Evolutionary conservation across 2,113 vertebrate genomes (phyloP).

Genomic region (Mus pahari): DNA sequence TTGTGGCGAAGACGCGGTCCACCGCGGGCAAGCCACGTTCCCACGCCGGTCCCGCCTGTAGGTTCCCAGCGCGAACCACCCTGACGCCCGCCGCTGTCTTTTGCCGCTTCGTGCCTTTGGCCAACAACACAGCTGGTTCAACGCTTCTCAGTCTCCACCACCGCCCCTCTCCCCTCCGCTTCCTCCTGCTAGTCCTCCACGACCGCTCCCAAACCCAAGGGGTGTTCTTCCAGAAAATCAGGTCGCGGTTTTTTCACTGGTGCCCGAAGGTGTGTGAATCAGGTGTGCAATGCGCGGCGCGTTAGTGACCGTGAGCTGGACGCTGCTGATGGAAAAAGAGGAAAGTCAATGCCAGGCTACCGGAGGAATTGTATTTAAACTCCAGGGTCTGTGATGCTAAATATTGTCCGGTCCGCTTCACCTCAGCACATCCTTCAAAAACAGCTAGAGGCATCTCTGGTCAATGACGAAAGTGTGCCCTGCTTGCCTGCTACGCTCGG

Average conservation of each 20-base stretch:
- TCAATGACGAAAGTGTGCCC: neutral
- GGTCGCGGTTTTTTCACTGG: slow-evolving; percentile 73
- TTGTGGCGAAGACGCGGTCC: slow-evolving; percentile 90
- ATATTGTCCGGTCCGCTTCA: neutral
- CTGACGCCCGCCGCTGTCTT: neutral
- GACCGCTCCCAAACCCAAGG: slow-evolving; percentile 32
- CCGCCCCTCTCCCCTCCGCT: slow-evolving; percentile 17
- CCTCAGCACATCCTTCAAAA: neutral
- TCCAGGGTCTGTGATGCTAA: slow-evolving; percentile 33
- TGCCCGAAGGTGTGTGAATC: slow-evolving; percentile 66
- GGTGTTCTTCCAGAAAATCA: slow-evolving; percentile 63
- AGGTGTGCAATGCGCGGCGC: slow-evolving; percentile 56
- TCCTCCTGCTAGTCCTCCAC: slow-evolving; percentile 46
- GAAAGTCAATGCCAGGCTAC: slow-evolving; percentile 62
- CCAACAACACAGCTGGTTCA: neutral
- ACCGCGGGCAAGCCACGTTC: slow-evolving; percentile 79
- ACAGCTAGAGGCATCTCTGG: neutral
- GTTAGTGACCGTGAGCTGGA: slow-evolving; percentile 72
- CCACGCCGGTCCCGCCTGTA: slow-evolving; percentile 76
- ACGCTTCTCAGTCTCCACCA: neutral
- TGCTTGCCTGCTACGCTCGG: neutral
- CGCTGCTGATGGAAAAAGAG: slow-evolving; percentile 58
- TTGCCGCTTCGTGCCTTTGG: neutral
- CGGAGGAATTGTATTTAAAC: slow-evolving; percentile 60
- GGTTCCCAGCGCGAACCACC: slow-evolving; percentile 52